These are phyloP conservation scores for Albula glossodonta DNA, from an alignment of 2,113 vertebrate species.

Conservation along the genomic window DNA sequence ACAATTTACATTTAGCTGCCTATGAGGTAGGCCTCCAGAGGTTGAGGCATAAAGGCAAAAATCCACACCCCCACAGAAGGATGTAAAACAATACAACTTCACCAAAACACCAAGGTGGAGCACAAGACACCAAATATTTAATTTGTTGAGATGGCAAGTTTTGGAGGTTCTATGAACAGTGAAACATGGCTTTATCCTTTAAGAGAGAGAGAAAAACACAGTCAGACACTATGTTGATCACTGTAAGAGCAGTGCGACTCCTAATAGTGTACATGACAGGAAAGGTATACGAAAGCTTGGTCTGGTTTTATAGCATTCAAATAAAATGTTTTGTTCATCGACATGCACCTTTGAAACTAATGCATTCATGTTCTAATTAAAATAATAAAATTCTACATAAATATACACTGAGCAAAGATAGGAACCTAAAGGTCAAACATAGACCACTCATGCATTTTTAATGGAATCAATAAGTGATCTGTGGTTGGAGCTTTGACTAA, in stretches of 20 bases:
- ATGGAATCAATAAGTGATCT: slow-evolving; percentile 23
- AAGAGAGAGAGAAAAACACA: neutral
- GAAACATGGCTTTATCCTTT: neutral
- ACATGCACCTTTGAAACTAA: neutral
- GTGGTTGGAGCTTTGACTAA: neutral
- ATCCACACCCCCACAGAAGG: neutral
- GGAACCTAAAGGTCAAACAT: slow-evolving; percentile 31
- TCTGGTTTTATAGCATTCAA: neutral
- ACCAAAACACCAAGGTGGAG: neutral
- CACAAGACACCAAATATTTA: neutral
- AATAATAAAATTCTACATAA: neutral
- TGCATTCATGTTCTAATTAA: neutral
- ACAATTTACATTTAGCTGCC: neutral
- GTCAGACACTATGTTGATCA: neutral
- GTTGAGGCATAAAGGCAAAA: neutral
- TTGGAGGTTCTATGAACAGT: neutral
- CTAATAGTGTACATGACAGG: neutral
- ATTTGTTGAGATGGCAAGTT: neutral
- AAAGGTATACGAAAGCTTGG: neutral
- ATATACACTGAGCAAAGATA: neutral
- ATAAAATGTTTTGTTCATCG: neutral
- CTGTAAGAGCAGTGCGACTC: neutral
- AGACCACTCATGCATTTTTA: slow-evolving; percentile 42
- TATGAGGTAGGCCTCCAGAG: neutral
- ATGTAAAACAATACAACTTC: neutral